Evolutionary conservation across 1,140 invertebrate genomes (phyloP), one percentile per base, ranked within the genome.

Genomic region (Psilanteris sp.): DNA sequence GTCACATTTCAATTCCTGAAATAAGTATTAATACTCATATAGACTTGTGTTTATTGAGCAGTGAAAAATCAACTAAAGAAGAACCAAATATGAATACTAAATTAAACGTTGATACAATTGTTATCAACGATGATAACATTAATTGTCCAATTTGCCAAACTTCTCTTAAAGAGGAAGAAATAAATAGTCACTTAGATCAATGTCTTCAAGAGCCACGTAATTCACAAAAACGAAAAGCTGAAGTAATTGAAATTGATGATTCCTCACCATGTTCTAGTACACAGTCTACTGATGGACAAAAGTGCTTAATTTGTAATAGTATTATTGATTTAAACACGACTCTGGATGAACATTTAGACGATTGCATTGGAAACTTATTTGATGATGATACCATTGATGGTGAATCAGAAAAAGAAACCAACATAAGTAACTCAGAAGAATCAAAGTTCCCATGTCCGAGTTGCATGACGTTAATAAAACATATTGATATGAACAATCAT

Each of bases 341-440:
- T n/a, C 74, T 93, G n/a, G 86, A 89, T 77, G 86, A 90, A 43
- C 92, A 93, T 88, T 85, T 93, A 18, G 92, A 93, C 36, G 89
- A 90, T 52, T 93, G 92, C 76, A 81, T 92, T 26, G 71, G 79
- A 29, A 73, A 52, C n/a, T 37, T 86, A 39, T 89, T 89, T 73
- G 71, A 82, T 6, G 81, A 86, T 16, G 81, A 85, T 3, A 76
- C 50, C 10, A 70, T 70, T 4, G 59, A 72, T 9, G 9, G 32
- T 26, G 48, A 75, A 37, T 59, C 3, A 8, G 55, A 27, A 20
- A 20, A 5, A 3, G 18, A 3, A 3, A 20, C 18, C 5, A 5
- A 20, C 2, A 5, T 20, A 3, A 20, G 5, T 20, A 5, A 20
- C 18, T 20, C 2, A 3, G 18, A 36, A 11, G 13, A 54, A 22